Base-by-base conservation (phyloP, 2,113 vertebrate genomes). In the Cathartes aura region DNA sequence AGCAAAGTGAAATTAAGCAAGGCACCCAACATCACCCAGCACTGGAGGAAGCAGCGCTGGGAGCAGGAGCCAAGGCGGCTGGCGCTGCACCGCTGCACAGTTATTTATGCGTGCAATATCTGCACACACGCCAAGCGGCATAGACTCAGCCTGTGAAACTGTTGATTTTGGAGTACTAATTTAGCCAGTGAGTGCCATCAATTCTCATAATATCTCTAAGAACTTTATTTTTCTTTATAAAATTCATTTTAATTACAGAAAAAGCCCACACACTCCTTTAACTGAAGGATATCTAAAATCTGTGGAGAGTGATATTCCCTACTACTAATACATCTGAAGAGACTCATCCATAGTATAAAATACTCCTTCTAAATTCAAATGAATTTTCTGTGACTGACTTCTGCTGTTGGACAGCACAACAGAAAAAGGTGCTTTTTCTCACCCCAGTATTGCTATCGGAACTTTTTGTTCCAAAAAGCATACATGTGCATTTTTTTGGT, bases 71-170 rank as follows among this genome's bases (percentile, higher is more conserved):
- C 16, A 6, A 6, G 55, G 58, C 0, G 0, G 52, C 45, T 27
- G 45, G 55, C 1, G 0, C 34, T 43, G 58, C 36, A 19, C 7
- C 0, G 5, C 45, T 1, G 0, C 34, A 4, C 18, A 0, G 12
- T 29, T 29, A 36, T 78, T 82, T 55, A 9, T 19, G 40, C 3
- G 12, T 58, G 64, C 26, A 38, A 1, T 50, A 27, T 84, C 48
- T 45, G 36, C 19, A 14, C 56, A 26, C 23, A 5, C 0, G 1
- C 71, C 84, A 63, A 58, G 67, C 2, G 1, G 18, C 8, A 38
- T 6, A 71, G 56, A 23, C 34, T 82, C 38, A 55, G 81, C 45
- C 78, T 47, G 24, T 9, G 12, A 68, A 89, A 80, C 63, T 16
- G 38, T 21, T 53, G 48, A 21, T 68, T 86, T 86, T 53, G n/a